phyloP scores from a whole-genome alignment of 2,797 vertebrate genomes.

The Amniataba percoides region DNA sequence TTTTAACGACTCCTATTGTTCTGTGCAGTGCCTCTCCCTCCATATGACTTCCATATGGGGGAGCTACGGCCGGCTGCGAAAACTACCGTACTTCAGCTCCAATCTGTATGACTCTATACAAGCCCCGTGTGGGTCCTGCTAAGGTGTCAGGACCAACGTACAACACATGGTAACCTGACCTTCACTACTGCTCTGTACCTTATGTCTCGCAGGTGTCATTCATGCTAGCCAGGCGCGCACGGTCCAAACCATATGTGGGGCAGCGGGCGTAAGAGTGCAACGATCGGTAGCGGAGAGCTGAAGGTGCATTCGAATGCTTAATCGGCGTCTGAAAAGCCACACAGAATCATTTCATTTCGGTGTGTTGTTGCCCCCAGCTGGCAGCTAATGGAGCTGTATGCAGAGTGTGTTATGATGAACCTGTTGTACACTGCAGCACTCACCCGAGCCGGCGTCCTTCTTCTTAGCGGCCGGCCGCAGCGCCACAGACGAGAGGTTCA shows the following conservation, averaged over 20 bases:
- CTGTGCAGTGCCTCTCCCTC: slow-evolving; percentile 44
- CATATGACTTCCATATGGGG: slow-evolving; percentile 80
- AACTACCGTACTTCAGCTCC: slow-evolving; percentile 73
- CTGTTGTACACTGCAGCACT: not conserved
- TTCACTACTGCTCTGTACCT: slow-evolving; percentile 50
- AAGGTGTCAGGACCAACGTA: slow-evolving; percentile 75
- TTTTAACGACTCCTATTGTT: slow-evolving; percentile 74
- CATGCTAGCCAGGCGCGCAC: slow-evolving; percentile 7
- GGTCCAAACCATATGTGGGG: slow-evolving; percentile 41
- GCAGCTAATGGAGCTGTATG: not conserved
- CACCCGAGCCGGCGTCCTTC: not conserved
- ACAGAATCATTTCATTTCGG: not conserved
- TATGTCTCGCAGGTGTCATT: slow-evolving; percentile 65
- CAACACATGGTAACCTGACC: slow-evolving; percentile 73
- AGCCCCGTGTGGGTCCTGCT: slow-evolving; percentile 57
- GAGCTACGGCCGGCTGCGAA: slow-evolving; percentile 49
- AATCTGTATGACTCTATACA: slow-evolving; percentile 65
- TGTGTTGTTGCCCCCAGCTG: slow-evolving; percentile 14
- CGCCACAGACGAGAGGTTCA: not conserved
- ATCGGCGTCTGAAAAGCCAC: slow-evolving; percentile 1
- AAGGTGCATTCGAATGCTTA: slow-evolving; percentile 15
- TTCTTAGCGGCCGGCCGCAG: not conserved
- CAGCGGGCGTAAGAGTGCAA: not conserved
- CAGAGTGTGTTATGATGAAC: slow-evolving; percentile 1
- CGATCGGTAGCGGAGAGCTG: slow-evolving; percentile 24